Evolutionary conservation across 1,140 invertebrate genomes (phyloP), one percentile per base, ranked within the genome.

Genomic region (Hydropsyche tenuis): DNA sequence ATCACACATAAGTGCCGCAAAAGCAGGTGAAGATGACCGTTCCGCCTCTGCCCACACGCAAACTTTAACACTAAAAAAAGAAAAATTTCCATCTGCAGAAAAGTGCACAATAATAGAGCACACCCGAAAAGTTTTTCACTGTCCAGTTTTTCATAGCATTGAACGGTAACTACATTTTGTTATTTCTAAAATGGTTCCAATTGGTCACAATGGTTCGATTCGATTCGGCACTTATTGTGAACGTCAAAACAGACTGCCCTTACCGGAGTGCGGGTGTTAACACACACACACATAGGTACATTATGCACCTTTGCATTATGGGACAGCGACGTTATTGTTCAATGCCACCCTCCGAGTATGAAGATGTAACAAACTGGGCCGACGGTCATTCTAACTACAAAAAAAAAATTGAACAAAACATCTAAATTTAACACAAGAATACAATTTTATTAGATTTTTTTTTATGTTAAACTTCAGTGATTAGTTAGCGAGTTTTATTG

Each of bases 211-310:
- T 60, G 68, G 68, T 6, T n/a, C 56, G 73, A 77, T 77, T 77
- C 73, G 76, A 77, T 72, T 73, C 76, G 76, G 76, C 73, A 75
- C 76, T 77, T 73, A 75, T 77, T 77, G 73, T 77, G 53, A 69
- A 75, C 73, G 76, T 77, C 76, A 77, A 77, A 77, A 77, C 76
- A 77, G 76, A 65, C 63, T 73, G 69, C 73, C 76, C 76, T 51
- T 42, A 73, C 11, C 45, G 22, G 25, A 14, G 45, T 56, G 48
- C 63, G 65, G 73, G 71, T 73, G 73, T 75, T 73, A 75, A 75
- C 62, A 63, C 20, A 53, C 65, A 51, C 18, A 53, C 62, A 37
- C 9, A 37, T 37, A 37, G 30, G 30, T 37, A 37, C 9, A 37
- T 37, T 37, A 37, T 37, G 30, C 30, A 37, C 30, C 30, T 37